These are phyloP conservation scores for Macroramphosus scolopax DNA, from an alignment of 2,797 vertebrate genomes.

Conservation along the genomic window DNA sequence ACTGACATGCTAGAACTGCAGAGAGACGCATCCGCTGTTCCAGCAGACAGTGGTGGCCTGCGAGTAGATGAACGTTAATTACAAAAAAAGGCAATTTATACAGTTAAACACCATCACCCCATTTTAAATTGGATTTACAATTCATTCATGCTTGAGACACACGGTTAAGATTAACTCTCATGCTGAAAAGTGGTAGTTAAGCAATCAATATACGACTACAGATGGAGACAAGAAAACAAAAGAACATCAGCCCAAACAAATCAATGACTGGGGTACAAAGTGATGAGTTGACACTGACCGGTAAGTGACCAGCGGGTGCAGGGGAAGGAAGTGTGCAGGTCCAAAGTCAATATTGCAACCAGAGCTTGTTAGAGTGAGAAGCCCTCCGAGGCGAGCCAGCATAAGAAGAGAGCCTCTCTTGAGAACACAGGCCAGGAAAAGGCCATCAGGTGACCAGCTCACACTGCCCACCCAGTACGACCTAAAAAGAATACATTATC, in stretches of 20 bases:
- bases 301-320: slow-evolving; percentile 92
- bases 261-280: not conserved
- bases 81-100: no score
- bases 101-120: no score
- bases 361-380: slow-evolving; percentile 84
- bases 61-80: not conserved
- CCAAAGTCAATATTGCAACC: slow-evolving; percentile 94
- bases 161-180: no score
- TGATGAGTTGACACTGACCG: slow-evolving; percentile 70
- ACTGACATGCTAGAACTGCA: slow-evolving; percentile 86
- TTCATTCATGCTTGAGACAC: no score
- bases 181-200: no score
- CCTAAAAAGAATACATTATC: slow-evolving; percentile 64
- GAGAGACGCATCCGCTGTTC: slow-evolving; percentile 69
- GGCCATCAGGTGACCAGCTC: slow-evolving; percentile 87
- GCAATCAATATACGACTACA: no score
- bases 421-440: slow-evolving; percentile 91
- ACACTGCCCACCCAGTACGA: slow-evolving; percentile 93
- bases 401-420: slow-evolving; percentile 92
- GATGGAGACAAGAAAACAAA: slow-evolving; percentile 35
- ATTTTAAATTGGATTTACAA: no score
- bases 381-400: slow-evolving; percentile 85
- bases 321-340: slow-evolving; percentile 92
- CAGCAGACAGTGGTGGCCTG: slow-evolving; percentile 77
- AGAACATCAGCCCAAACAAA: slow-evolving; percentile 4